Evolutionary conservation across 2,797 vertebrate species (phyloP), one percentile per base, ranked within the genome.

Genomic region (Sebastes cheni): DNA sequence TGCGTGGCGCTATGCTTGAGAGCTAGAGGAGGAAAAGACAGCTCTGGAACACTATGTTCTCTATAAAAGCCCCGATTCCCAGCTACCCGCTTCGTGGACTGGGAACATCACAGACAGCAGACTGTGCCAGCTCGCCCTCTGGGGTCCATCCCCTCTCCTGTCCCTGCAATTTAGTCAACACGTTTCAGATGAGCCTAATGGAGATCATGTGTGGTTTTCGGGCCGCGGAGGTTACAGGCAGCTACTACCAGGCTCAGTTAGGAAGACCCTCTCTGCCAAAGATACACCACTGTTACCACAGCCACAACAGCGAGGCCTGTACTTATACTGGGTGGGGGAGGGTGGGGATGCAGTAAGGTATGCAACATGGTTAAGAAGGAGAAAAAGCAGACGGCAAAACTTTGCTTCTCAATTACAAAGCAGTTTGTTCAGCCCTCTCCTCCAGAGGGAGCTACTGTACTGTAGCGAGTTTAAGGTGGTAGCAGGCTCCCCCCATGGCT

Each of bases 131-230:
- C 88, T 42, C 58, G 87, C 91, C 92, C 91, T 94, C 94, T 92
- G 91, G 93, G 94, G 91, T 93, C 83, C 88, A 91, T 93, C 90
- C 89, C 81, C 77, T 91, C 88, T 92, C 82, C 91, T 94, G 91
- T 94, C 93, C 92, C 91, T 91, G 89, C 94, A 92, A 93, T 94
- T 94, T 93, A 92, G 88, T 91, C 94, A 94, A 93, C 94, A 93
- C 92, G 60, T 94, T 95, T 95, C 92, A 94, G 93, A 94, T 94
- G 93, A 93, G 92, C 78, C 91, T 95, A 95, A 95, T 94, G 90
- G 91, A 93, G 93, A 94, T 95, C 94, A 94, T 93, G 91, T 94
- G 93, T 95, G 91, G 91, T 86, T 92, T 64, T 87, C 70, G 84
- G 86, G 92, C 89, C 69, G 27, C 86, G 84, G 89, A 91, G 88